Conservation (phyloP, 2,888 invertebrate genomes). For the Yponomeuta sedellus region DNA sequence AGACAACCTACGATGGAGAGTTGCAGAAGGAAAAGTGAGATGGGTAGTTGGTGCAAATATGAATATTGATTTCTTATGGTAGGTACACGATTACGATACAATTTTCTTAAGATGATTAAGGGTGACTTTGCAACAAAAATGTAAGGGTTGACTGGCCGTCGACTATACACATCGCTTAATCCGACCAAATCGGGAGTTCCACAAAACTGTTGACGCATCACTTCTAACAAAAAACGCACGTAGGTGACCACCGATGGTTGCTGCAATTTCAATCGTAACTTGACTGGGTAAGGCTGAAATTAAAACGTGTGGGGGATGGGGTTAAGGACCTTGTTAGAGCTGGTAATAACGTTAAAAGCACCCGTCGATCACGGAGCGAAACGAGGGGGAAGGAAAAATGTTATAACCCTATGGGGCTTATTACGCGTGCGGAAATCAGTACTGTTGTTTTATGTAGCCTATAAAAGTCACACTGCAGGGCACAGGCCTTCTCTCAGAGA, state of each 20-base stretch:
- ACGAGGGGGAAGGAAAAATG: background rate
- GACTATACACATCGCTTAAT: background rate
- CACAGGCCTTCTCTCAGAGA: too few species aligned
- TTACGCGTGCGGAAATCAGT: too few species aligned
- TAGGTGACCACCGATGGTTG: background rate
- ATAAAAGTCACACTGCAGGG: too few species aligned
- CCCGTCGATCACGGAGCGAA: slow-evolving; percentile 18
- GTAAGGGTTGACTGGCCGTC: too few species aligned
- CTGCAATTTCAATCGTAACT: background rate
- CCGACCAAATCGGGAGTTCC: background rate
- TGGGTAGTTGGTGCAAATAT: too few species aligned
- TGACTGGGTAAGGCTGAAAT: background rate
- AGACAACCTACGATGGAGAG: too few species aligned
- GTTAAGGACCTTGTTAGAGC: slow-evolving; percentile 15
- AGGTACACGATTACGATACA: too few species aligned
- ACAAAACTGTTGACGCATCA: background rate
- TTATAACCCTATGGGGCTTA: background rate
- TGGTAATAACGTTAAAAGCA: slow-evolving; percentile 19
- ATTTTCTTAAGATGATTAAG: too few species aligned
- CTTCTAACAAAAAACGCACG: background rate
- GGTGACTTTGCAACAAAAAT: too few species aligned
- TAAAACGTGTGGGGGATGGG: background rate
- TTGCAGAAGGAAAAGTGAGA: too few species aligned
- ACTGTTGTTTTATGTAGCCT: too few species aligned
- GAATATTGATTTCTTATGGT: too few species aligned